A percentile compares a stretch with the other conserved stretches of the same genome.
Evolutionary conservation across 2,888 invertebrate genomes (phyloP).

Genomic region (Orthonychiurus folsomi): DNA sequence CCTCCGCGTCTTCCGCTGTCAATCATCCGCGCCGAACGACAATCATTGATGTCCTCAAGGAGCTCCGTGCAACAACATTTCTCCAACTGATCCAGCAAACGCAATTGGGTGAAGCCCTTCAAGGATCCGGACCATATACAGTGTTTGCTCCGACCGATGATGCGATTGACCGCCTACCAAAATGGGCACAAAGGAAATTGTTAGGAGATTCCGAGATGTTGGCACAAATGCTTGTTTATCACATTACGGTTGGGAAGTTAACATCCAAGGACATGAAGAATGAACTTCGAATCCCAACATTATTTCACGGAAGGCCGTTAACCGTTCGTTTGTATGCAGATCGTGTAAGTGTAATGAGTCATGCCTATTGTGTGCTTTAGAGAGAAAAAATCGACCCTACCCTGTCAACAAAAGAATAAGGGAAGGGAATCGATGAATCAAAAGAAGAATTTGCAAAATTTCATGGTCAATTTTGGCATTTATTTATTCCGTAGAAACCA

Average conservation of each 20-base stretch:
- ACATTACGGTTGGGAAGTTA: conserved; percentile 39
- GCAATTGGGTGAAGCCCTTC: conserved; percentile 37
- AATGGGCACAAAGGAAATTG: conserved; percentile 39
- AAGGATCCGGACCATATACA: conserved; percentile 39
- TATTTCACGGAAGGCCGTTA: conserved; percentile 37
- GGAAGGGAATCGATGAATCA: neutral
- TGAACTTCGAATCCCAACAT: conserved; percentile 38
- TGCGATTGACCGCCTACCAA: conserved; percentile 39
- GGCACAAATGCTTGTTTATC: conserved; percentile 39
- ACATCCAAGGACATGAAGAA: conserved; percentile 40
- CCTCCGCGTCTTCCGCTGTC: conserved; percentile 30
- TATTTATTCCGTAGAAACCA: conserved; percentile 20
- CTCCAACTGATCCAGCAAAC: conserved; percentile 40
- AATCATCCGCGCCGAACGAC: conserved; percentile 39
- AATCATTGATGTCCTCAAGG: conserved; percentile 39
- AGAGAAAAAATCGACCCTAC: too few species aligned
- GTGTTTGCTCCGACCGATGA: conserved; percentile 40
- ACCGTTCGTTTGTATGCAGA: conserved; percentile 39
- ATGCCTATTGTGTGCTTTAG: neutral
- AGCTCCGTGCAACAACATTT: conserved; percentile 39
- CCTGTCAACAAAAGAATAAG: too few species aligned
- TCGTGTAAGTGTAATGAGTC: conserved; percentile 25
- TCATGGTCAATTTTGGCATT: neutral
- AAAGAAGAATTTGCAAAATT: neutral
- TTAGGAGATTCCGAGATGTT: conserved; percentile 38